Conservation (phyloP, 2,797 vertebrate genomes). For the Mus caroli region DNA sequence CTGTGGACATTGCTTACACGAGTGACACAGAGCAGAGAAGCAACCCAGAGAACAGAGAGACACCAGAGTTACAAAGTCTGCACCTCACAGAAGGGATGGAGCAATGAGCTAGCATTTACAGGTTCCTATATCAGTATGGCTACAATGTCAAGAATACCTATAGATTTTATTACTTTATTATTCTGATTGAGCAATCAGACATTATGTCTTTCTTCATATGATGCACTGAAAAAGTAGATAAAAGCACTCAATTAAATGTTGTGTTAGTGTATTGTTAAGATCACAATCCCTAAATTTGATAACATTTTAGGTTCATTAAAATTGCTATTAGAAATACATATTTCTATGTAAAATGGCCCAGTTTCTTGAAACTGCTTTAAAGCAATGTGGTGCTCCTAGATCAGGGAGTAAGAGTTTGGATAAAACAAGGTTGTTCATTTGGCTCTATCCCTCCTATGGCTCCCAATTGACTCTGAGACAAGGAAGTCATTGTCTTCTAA, state of each 20-base stretch:
- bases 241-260: background rate
- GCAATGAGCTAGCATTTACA: background rate
- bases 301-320: background rate
- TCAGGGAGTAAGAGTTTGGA: background rate
- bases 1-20: background rate
- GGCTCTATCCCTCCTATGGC: background rate
- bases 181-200: background rate
- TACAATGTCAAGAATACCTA: background rate
- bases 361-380: background rate
- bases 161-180: background rate
- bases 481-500: background rate
- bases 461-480: background rate
- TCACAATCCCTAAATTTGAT: conserved; percentile 24
- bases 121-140: background rate
- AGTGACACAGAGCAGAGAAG: background rate
- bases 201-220: background rate
- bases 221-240: background rate
- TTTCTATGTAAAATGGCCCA: background rate
- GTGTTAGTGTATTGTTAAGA: background rate
- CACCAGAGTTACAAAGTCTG: background rate
- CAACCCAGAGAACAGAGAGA: background rate
- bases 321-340: background rate
- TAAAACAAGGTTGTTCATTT: background rate
- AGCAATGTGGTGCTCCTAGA: background rate
- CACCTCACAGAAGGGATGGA: background rate